Evolutionary conservation across 2,797 vertebrate species (phyloP).

Genomic region (Iguana delicatissima): DNA sequence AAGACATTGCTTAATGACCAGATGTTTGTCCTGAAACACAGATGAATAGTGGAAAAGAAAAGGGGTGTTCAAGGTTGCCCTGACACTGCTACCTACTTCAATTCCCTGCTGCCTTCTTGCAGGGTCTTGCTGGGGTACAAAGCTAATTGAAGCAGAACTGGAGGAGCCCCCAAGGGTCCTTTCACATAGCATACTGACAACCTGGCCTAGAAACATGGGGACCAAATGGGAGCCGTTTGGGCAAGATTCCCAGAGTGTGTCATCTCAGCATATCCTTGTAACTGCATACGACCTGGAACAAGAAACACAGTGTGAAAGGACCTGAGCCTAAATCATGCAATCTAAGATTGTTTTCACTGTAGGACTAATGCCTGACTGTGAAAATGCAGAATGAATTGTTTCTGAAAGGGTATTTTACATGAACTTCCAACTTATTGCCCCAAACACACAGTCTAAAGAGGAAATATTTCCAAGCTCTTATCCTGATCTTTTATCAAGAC

Average conservation of each 20-base stretch:
- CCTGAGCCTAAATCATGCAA: not conserved
- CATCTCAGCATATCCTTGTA: not conserved
- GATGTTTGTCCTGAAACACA: not conserved
- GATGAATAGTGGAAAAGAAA: not conserved
- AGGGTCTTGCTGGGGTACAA: not conserved
- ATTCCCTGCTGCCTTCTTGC: not conserved
- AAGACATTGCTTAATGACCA: not conserved
- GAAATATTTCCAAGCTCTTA: not conserved
- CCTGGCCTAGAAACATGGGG: not conserved
- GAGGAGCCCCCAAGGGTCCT: not conserved
- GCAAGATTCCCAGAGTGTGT: conserved; percentile 9
- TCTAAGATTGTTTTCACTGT: not conserved
- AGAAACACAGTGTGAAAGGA: not conserved
- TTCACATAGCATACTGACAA: not conserved
- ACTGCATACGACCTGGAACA: conserved; percentile 1
- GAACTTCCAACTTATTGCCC: not conserved
- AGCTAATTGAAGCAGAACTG: not conserved
- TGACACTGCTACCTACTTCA: not conserved
- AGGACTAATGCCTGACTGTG: not conserved
- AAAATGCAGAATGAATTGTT: not conserved
- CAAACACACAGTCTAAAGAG: not conserved
- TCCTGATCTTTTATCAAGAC: not conserved
- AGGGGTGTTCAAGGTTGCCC: not conserved
- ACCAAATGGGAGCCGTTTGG: conserved; percentile 3
- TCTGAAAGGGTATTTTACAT: not conserved